Percentiles rank a stretch among this genome's conserved stretches.
phyloP scores from a whole-genome alignment of 2,888 invertebrate species.

The Tridacna crocea region DNA sequence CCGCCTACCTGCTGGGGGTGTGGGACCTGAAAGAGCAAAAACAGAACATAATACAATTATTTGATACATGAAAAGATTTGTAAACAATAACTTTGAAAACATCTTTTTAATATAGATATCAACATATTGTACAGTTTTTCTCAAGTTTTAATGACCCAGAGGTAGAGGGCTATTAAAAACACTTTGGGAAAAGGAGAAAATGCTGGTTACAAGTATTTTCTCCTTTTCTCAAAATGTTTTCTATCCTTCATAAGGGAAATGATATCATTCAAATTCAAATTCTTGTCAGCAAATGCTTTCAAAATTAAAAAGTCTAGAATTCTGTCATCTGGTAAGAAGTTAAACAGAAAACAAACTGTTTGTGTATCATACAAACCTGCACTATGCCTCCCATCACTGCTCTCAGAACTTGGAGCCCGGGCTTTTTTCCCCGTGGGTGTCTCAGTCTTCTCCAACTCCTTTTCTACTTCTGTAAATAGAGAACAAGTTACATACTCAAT shows the following conservation, averaged over 20 bases:
- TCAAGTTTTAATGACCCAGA: background rate
- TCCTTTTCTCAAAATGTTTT: background rate
- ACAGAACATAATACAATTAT: no score
- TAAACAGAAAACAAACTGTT: no score
- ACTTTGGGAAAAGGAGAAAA: background rate
- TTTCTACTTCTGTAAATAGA: constrained; percentile 93
- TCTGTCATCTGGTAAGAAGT: no score
- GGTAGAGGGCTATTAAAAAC: background rate
- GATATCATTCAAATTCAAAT: no score
- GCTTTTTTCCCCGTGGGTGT: constrained; percentile 71
- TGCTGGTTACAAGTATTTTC: background rate
- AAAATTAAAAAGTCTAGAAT: no score
- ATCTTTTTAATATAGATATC: no score
- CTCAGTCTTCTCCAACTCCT: constrained; percentile 90
- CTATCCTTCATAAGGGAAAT: background rate
- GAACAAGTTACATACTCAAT: background rate
- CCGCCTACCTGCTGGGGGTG: constrained; percentile 77
- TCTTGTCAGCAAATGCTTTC: no score
- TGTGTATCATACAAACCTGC: constrained; percentile 63
- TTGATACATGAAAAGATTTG: no score
- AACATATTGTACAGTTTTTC: no score
- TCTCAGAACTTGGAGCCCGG: constrained; percentile 67
- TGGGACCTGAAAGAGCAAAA: constrained; percentile 70
- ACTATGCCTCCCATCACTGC: constrained; percentile 74
- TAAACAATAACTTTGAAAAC: no score